Evolutionary conservation across 2,888 invertebrate genomes (phyloP).

Genomic region (Drosophila nigricruria): DNA sequence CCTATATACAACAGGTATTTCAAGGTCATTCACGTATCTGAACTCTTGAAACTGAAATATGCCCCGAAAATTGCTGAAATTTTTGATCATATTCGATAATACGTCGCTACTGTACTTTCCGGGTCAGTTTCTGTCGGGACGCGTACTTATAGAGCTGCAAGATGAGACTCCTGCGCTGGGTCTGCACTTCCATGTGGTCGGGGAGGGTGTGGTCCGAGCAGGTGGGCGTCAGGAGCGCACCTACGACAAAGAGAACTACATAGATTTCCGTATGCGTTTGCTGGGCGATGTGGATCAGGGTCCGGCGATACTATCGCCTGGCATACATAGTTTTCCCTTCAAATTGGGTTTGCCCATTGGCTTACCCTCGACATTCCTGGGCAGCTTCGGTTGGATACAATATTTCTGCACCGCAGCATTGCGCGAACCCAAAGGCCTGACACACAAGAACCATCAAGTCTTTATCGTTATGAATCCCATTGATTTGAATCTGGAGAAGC

Average conservation of each 20-base stretch:
- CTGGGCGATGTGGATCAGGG: constrained; percentile 95
- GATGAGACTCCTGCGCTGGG: constrained; percentile 97
- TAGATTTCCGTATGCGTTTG: constrained; percentile 96
- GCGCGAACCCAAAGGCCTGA: constrained; percentile 92
- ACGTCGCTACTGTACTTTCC: constrained; percentile 96
- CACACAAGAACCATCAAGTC: constrained; percentile 98
- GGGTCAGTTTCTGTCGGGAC: constrained; percentile 96
- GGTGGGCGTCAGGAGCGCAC: constrained; percentile 92
- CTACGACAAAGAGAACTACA: constrained; percentile 96
- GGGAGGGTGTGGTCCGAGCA: constrained; percentile 96
- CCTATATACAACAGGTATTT: constrained; percentile 15
- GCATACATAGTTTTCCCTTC: constrained; percentile 97
- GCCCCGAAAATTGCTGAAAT: constrained; percentile 96
- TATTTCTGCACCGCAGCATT: constrained; percentile 96
- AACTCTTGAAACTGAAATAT: constrained; percentile 84
- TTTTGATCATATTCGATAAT: constrained; percentile 97
- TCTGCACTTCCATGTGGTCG: constrained; percentile 96
- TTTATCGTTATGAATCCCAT: constrained; percentile 98
- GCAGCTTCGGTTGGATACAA: constrained; percentile 97
- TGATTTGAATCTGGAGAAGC: constrained; percentile 95
- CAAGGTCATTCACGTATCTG: constrained; percentile 19
- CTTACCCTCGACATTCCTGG: constrained; percentile 95
- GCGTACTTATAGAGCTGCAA: constrained; percentile 96
- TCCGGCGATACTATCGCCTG: constrained; percentile 93
- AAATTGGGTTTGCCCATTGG: constrained; percentile 96